phyloP scores from a whole-genome alignment of 1,140 invertebrate genomes.

The Berghia stephanieae region DNA sequence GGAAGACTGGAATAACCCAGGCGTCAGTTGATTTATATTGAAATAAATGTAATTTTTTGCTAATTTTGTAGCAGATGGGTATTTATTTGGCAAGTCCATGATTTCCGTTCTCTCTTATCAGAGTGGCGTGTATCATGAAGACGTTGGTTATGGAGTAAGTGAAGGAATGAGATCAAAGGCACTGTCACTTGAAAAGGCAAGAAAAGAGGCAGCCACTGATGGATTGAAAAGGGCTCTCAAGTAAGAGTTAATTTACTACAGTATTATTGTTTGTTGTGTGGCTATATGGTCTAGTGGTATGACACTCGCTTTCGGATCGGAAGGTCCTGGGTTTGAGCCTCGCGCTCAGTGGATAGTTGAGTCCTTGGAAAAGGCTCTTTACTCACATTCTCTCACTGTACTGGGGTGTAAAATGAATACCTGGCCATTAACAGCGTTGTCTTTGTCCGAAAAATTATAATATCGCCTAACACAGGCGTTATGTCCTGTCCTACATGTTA shows the following conservation, averaged over 20 bases:
- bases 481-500: no score
- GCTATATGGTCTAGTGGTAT: no score
- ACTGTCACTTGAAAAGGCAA: slow-evolving; percentile 68
- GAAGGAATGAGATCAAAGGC: slow-evolving; percentile 69
- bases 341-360: not conserved
- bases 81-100: no score
- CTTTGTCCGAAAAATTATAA: no score
- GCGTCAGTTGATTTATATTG: no score
- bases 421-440: no score
- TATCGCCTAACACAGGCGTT: no score
- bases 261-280: not conserved
- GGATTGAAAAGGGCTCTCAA: slow-evolving; percentile 69
- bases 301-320: no score
- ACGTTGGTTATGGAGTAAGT: slow-evolving; percentile 70
- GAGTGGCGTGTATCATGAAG: slow-evolving; percentile 69
- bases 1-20: no score
- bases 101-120: slow-evolving; percentile 31
- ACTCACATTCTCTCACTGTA: not conserved
- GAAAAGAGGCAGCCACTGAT: slow-evolving; percentile 70
- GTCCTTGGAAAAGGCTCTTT: not conserved
- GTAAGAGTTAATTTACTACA: slow-evolving; percentile 59
- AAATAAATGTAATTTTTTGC: no score
- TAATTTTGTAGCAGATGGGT: no score
- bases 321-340: no score
- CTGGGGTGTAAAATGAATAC: not conserved